These are phyloP conservation scores for Crotophaga sulcirostris DNA, from an alignment of 2,113 vertebrate species.

Conservation along the genomic window DNA sequence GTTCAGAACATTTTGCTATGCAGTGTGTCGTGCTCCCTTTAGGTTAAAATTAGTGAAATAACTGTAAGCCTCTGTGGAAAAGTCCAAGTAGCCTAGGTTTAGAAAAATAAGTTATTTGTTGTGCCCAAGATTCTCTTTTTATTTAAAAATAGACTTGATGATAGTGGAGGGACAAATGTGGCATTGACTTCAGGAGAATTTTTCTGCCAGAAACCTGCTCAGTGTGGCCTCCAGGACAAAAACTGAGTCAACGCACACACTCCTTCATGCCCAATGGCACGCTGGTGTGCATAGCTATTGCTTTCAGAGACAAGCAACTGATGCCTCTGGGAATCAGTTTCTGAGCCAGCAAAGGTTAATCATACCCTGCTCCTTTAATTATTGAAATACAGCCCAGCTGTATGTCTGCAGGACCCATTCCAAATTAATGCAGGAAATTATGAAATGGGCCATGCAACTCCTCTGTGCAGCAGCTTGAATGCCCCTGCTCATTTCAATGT, in stretches of 20 bases:
- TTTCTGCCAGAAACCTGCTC: neutral
- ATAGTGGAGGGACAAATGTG: neutral
- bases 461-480: neutral
- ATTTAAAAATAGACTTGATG: neutral
- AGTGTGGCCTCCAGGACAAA: neutral
- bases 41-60: neutral
- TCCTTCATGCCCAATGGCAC: neutral
- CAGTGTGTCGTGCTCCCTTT: neutral
- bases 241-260: neutral
- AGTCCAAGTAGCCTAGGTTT: neutral
- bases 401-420: neutral
- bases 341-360: neutral
- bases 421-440: neutral
- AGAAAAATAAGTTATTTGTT: neutral
- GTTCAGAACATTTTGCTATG: neutral
- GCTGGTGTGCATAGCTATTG: neutral
- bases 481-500: neutral
- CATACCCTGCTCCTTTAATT: neutral
- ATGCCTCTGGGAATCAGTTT: neutral
- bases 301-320: neutral
- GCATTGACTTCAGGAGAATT: neutral
- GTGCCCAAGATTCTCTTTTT: neutral
- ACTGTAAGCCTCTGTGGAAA: neutral
- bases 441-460: neutral
- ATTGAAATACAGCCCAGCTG: neutral